phyloP scores from a whole-genome alignment of 2,797 vertebrate genomes.

The Aulostomus chinensis region DNA sequence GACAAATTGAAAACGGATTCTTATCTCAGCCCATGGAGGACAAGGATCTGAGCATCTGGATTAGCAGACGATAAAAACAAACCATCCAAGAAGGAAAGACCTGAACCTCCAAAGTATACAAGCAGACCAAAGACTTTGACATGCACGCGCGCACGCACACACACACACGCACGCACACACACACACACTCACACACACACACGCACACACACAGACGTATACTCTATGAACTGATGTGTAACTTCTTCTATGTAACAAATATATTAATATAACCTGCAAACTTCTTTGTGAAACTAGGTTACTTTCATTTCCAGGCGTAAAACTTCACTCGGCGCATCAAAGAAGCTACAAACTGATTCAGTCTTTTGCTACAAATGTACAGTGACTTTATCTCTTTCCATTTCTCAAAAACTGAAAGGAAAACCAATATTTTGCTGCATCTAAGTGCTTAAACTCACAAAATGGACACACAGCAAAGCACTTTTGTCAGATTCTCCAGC shows the following conservation, averaged over 20 bases:
- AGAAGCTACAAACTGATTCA: too few species aligned
- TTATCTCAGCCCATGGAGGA: too few species aligned
- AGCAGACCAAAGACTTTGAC: constrained; percentile 17
- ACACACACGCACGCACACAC: constrained; percentile 15
- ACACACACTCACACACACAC: constrained; percentile 17
- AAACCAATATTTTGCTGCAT: constrained; percentile 40
- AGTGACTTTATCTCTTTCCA: constrained; percentile 43
- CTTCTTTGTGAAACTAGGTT: constrained; percentile 28
- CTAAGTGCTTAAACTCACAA: constrained; percentile 58
- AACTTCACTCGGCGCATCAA: constrained; percentile 6
- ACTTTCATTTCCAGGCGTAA: too few species aligned
- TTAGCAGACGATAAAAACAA: constrained; percentile 9
- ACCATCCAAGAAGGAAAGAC: background rate
- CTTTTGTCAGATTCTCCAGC: constrained; percentile 69
- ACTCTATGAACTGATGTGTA: constrained; percentile 22
- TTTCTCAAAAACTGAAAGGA: constrained; percentile 42
- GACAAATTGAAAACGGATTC: too few species aligned
- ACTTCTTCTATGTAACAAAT: constrained; percentile 26
- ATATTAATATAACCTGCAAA: constrained; percentile 9
- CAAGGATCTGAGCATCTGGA: too few species aligned
- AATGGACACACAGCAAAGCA: constrained; percentile 66
- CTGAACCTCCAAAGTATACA: too few species aligned
- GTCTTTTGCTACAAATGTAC: too few species aligned
- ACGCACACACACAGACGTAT: constrained; percentile 51
- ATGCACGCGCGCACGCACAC: too few species aligned